A percentile compares a stretch with the other conserved stretches of the same genome.
These are phyloP conservation scores for Calonectris borealis DNA, from an alignment of 2,113 vertebrate genomes.

Conservation along the genomic window DNA sequence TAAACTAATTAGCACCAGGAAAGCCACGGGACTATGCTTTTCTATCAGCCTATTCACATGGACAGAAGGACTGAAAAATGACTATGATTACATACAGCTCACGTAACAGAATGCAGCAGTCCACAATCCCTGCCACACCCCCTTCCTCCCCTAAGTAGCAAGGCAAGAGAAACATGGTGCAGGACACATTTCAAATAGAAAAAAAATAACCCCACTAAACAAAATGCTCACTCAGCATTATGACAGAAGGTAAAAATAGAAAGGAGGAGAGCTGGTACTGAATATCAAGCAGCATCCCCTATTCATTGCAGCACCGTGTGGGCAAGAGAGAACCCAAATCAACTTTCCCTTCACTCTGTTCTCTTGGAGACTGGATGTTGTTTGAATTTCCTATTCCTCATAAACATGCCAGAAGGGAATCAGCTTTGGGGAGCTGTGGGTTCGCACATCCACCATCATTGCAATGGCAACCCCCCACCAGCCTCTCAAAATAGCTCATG, in stretches of 20 bases:
- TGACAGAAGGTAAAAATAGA: conserved; percentile 52
- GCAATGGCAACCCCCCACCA: background rate
- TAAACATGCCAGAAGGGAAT: background rate
- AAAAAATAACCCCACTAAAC: background rate
- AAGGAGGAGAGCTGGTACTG: conserved; percentile 15
- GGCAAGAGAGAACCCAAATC: background rate
- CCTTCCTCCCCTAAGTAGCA: background rate
- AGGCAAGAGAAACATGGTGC: conserved; percentile 6
- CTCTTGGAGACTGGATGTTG: background rate
- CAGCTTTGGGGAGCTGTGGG: background rate
- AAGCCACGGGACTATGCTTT: background rate
- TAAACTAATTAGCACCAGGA: conserved; percentile 47
- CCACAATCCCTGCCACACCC: background rate
- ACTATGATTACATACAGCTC: background rate
- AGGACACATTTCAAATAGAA: background rate
- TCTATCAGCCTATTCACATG: background rate
- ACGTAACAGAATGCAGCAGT: background rate
- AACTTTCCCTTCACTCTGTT: background rate
- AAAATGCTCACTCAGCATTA: conserved; percentile 54
- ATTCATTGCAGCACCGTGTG: background rate
- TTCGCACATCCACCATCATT: background rate
- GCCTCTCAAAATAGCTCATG: conserved; percentile 11
- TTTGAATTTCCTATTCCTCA: background rate
- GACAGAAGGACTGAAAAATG: background rate
- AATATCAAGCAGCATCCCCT: conserved; percentile 20